phyloP scores from a whole-genome alignment of 2,888 invertebrate species.

The Tipula unca region DNA sequence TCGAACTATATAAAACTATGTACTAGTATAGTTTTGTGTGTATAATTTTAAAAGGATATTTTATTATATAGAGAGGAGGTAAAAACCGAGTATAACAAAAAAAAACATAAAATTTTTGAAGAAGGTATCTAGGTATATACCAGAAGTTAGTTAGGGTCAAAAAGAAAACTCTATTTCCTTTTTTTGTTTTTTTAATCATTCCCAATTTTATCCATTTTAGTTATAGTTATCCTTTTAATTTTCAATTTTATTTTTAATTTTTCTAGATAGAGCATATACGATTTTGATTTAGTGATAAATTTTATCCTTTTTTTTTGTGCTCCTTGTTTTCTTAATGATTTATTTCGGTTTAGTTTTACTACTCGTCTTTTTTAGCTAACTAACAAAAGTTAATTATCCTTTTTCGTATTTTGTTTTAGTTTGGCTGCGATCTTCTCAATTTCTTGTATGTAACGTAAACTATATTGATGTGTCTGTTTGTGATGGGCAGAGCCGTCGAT shows the following conservation, averaged over 20 bases:
- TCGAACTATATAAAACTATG: not conserved
- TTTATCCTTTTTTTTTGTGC: not conserved
- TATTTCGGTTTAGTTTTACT: not conserved
- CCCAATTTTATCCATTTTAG: not conserved
- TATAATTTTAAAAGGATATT: not conserved
- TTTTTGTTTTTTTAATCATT: not conserved
- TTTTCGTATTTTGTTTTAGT: not conserved
- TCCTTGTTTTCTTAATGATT: not conserved
- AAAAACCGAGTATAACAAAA: not conserved
- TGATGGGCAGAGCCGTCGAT: too few relatives aligned
- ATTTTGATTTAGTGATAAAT: constrained; percentile 14
- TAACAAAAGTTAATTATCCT: not conserved
- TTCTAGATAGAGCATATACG: not conserved
- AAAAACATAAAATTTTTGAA: constrained; percentile 4
- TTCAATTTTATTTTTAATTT: not conserved
- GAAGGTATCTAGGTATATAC: not conserved
- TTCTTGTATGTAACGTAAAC: too few relatives aligned
- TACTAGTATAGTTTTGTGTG: not conserved
- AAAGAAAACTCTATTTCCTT: constrained; percentile 1
- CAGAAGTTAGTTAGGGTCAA: constrained; percentile 3
- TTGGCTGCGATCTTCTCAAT: not conserved
- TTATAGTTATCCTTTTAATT: not conserved
- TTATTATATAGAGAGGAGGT: not conserved
- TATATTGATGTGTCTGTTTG: too few relatives aligned
- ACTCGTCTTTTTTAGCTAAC: not conserved